Evolutionary conservation across 2,888 invertebrate genomes (phyloP).

Genomic region (Scaptomyza tumidula): DNA sequence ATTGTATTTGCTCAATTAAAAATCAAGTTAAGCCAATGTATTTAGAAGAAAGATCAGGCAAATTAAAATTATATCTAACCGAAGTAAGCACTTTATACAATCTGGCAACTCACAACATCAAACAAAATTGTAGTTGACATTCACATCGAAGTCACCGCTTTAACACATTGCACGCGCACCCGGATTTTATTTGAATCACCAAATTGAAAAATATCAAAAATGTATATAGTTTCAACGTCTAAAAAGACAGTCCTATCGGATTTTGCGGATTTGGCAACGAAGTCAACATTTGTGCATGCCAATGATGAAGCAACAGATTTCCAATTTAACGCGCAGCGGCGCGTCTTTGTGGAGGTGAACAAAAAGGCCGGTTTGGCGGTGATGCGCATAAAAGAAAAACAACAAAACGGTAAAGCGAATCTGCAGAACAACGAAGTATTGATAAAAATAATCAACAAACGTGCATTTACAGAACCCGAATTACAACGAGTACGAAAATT

Average conservation of each 20-base stretch:
- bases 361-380: slow-evolving; percentile 82
- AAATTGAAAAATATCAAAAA: slow-evolving; percentile 40
- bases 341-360: slow-evolving; percentile 81
- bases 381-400: slow-evolving; percentile 79
- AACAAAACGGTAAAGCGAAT: slow-evolving; percentile 60
- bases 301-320: slow-evolving; percentile 82
- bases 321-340: slow-evolving; percentile 79
- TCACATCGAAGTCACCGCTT: slow-evolving; percentile 21
- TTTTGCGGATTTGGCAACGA: slow-evolving; percentile 81
- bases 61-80: not conserved
- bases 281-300: slow-evolving; percentile 74
- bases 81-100: not conserved
- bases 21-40: not conserved
- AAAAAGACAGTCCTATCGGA: slow-evolving; percentile 80
- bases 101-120: slow-evolving; percentile 28
- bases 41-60: not conserved
- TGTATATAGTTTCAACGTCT: slow-evolving; percentile 83
- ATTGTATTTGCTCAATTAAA: not conserved
- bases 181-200: slow-evolving; percentile 7
- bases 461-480: slow-evolving; percentile 56
- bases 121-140: not conserved
- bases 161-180: not conserved
- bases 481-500: slow-evolving; percentile 82
- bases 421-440: not conserved
- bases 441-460: not conserved